Percentiles rank a stretch among this genome's conserved stretches.
Conservation (phyloP, 2,113 vertebrate genomes). For the Crypturellus undulatus region DNA sequence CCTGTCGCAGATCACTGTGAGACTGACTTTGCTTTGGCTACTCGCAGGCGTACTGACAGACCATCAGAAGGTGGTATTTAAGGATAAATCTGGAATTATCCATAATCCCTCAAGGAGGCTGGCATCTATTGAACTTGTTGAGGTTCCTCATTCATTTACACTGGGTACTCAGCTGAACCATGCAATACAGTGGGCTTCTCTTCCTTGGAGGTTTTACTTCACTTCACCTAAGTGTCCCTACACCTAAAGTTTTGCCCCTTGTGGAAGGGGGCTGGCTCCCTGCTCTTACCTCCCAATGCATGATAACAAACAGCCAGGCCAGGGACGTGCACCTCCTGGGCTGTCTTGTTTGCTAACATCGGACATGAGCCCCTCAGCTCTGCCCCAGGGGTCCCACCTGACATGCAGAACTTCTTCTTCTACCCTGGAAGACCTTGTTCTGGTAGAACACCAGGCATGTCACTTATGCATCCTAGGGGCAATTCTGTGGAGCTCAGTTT, state of each 20-base stretch:
- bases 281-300: not conserved
- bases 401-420: not conserved
- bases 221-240: accelerated
- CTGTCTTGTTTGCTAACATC: not conserved
- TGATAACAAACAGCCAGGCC: too few species aligned
- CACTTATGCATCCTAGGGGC: not conserved
- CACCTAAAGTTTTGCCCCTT: not conserved
- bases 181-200: not conserved
- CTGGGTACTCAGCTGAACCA: not conserved
- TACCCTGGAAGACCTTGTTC: not conserved
- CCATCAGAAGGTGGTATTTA: not conserved
- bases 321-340: not conserved
- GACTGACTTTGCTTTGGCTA: not conserved
- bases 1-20: not conserved
- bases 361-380: too few species aligned
- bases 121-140: not conserved
- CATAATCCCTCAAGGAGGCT: not conserved
- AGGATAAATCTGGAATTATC: not conserved
- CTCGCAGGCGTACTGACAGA: not conserved
- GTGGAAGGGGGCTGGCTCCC: not conserved
- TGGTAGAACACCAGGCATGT: not conserved
- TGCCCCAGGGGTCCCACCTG: not conserved
- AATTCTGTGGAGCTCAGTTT: accelerated
- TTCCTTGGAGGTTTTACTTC: not conserved
- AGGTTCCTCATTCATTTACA: not conserved